phyloP scores from a whole-genome alignment of 2,113 vertebrate species.

The Alligator mississippiensis region DNA sequence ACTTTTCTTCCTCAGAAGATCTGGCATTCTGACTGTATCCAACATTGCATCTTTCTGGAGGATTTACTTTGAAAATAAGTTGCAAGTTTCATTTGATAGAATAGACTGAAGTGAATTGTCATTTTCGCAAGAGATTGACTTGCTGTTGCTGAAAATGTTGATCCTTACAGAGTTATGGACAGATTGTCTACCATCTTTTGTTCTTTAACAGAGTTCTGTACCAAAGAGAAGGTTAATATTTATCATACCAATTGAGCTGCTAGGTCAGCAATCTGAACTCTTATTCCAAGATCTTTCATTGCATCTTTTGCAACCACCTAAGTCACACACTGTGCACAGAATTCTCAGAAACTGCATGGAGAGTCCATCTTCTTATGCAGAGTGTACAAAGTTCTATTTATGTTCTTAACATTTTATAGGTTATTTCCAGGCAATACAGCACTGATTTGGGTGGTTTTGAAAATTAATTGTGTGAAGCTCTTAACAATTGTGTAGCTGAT shows the following conservation, averaged over 20 bases:
- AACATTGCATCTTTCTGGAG: background rate
- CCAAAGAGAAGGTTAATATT: background rate
- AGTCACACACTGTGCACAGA: too few relatives aligned
- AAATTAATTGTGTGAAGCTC: too few relatives aligned
- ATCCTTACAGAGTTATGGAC: background rate
- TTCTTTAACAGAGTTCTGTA: background rate
- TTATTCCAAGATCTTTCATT: background rate
- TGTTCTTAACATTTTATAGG: too few relatives aligned
- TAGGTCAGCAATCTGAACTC: accelerated
- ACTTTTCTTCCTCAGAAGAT: background rate
- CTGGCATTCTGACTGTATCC: background rate
- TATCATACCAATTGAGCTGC: background rate
- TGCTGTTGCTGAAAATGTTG: background rate
- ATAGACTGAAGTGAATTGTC: too few relatives aligned
- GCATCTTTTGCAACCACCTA: too few relatives aligned
- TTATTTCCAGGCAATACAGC: too few relatives aligned
- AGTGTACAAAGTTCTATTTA: too few relatives aligned
- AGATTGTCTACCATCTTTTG: background rate
- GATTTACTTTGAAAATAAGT: background rate
- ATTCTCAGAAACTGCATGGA: too few relatives aligned
- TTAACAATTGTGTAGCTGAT: too few relatives aligned
- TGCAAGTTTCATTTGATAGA: background rate
- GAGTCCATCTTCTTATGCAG: too few relatives aligned
- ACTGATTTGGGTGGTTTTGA: too few relatives aligned
- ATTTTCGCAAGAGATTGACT: background rate